Evolutionary conservation across 1,140 invertebrate species (phyloP).

Genomic region (Microplitis mediator): DNA sequence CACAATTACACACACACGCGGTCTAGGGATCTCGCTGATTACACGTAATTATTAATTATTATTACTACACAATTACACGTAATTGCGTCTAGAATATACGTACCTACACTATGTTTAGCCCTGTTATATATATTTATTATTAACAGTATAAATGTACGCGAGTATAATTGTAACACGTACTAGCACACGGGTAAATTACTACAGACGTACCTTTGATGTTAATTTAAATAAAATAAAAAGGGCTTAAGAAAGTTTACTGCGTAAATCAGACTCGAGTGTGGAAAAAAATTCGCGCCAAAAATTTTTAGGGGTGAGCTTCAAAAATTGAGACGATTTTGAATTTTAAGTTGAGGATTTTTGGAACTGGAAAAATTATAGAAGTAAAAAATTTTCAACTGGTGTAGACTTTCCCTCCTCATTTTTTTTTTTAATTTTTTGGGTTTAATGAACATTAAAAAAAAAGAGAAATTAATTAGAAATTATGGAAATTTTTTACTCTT

Average conservation of each 20-base stretch:
- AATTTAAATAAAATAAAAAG: constrained; percentile 2
- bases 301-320: neutral
- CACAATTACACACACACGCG: constrained; percentile 4
- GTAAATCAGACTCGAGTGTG: constrained; percentile 14
- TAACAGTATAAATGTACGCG: neutral
- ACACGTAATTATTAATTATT: constrained; percentile 2
- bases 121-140: neutral
- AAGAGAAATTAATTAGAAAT: no score
- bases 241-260: constrained; percentile 9
- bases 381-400: no score
- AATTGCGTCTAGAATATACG: neutral
- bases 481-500: no score
- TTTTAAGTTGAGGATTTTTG: no score
- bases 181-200: constrained; percentile 38
- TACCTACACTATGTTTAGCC: neutral
- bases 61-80: neutral
- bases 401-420: no score
- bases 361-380: no score
- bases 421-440: no score
- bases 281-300: constrained; percentile 17
- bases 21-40: constrained; percentile 26
- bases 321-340: no score
- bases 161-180: constrained; percentile 6
- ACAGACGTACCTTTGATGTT: constrained; percentile 45
- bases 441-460: no score